Conservation (phyloP, 1,140 invertebrate species). For the Rhopalosiphum padi region DNA sequence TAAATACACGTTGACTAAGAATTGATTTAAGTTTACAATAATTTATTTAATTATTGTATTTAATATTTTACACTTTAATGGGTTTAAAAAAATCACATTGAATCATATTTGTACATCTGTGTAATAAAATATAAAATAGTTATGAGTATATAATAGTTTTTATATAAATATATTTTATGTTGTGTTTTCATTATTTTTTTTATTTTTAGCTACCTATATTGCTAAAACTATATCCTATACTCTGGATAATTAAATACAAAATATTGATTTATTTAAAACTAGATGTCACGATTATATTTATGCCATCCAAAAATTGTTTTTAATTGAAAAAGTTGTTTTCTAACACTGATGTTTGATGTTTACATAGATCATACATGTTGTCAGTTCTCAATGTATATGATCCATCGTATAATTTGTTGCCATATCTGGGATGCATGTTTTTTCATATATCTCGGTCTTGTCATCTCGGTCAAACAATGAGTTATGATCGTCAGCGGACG, state of each 20-base stretch:
- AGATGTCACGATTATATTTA: background rate
- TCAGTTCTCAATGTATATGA: background rate
- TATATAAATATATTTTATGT: background rate
- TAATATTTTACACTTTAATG: background rate
- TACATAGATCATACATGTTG: conserved; percentile 18
- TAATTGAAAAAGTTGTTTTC: background rate
- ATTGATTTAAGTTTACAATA: background rate
- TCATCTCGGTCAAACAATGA: conserved; percentile 55
- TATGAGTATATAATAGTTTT: too few relatives aligned
- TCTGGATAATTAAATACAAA: background rate
- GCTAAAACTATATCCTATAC: background rate
- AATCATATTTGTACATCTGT: too few relatives aligned
- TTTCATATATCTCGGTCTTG: conserved; percentile 2
- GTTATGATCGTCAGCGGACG: conserved; percentile 45
- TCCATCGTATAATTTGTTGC: background rate
- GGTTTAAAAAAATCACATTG: too few relatives aligned
- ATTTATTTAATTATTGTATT: background rate
- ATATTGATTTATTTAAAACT: background rate
- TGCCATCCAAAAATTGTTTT: background rate
- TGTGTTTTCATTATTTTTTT: background rate
- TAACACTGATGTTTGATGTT: background rate
- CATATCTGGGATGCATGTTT: background rate
- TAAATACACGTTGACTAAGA: background rate
- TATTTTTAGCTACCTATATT: background rate
- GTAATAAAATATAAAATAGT: too few relatives aligned